phyloP scores from a whole-genome alignment of 2,888 invertebrate species.

The Empis livida region DNA sequence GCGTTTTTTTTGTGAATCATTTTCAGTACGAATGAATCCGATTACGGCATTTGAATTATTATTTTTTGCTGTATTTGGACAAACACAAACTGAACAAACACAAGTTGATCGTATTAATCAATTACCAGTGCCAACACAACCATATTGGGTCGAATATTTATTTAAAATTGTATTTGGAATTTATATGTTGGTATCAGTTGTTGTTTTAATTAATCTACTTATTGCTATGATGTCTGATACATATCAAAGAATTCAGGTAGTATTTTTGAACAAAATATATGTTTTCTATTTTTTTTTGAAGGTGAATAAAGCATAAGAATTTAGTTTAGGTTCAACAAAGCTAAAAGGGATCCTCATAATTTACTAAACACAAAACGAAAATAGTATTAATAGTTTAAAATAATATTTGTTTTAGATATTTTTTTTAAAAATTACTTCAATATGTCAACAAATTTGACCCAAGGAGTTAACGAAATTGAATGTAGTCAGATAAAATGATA shows the following conservation, averaged over 20 bases:
- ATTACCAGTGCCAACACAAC: slow-evolving; percentile 44
- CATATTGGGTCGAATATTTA: slow-evolving; percentile 70
- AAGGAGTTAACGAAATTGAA: too few species aligned
- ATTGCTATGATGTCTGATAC: slow-evolving; percentile 99
- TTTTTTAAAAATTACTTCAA: too few species aligned
- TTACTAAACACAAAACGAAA: too few species aligned
- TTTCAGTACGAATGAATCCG: slow-evolving; percentile 78
- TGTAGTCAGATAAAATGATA: too few species aligned
- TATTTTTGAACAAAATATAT: slow-evolving; percentile 21
- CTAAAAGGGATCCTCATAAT: too few species aligned
- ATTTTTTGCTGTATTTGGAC: slow-evolving; percentile 97
- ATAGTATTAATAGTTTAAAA: too few species aligned
- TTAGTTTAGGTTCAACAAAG: too few species aligned
- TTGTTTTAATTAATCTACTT: slow-evolving; percentile 96
- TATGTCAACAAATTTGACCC: too few species aligned
- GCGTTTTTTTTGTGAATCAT: background rate
- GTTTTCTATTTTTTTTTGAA: too few species aligned
- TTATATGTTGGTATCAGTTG: slow-evolving; percentile 98
- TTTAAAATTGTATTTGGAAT: slow-evolving; percentile 83
- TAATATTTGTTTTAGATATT: too few species aligned
- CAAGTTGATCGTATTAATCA: slow-evolving; percentile 50
- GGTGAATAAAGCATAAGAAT: too few species aligned
- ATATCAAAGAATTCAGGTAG: slow-evolving; percentile 95
- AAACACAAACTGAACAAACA: slow-evolving; percentile 72
- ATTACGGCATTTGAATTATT: slow-evolving; percentile 91